These are phyloP conservation scores for Synanthedon formicaeformis DNA, from an alignment of 2,888 invertebrate genomes.

Conservation along the genomic window DNA sequence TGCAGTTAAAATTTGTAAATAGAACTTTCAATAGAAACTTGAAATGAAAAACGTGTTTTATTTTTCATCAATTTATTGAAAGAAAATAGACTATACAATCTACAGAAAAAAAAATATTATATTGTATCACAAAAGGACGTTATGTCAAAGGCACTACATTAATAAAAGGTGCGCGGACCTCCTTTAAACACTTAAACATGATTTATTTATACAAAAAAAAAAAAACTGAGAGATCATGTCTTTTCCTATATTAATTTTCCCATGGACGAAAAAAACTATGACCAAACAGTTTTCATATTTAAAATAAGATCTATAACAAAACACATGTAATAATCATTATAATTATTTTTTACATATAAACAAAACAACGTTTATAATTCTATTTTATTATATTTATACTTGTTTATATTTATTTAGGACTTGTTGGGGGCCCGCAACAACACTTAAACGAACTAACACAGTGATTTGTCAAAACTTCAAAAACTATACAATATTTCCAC, in stretches of 20 bases:
- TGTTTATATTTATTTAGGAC: background rate
- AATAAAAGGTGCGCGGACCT: constrained; percentile 11
- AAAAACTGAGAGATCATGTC: too few species aligned
- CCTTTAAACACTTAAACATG: constrained; percentile 1
- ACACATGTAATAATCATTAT: background rate
- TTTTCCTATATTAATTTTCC: background rate
- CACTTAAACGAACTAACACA: constrained; percentile 36
- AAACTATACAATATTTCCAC: constrained; percentile 47
- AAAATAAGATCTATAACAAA: too few species aligned
- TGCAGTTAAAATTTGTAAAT: too few species aligned
- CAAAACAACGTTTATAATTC: too few species aligned
- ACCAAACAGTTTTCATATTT: too few species aligned
- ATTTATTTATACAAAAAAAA: background rate
- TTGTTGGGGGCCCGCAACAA: background rate
- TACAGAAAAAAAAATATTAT: constrained; percentile 39
- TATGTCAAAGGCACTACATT: constrained; percentile 56
- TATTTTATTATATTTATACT: too few species aligned
- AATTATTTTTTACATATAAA: background rate
- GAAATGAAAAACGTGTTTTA: too few species aligned
- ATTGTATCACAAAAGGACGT: constrained; percentile 67
- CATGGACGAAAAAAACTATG: too few species aligned
- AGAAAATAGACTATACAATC: constrained; percentile 63
- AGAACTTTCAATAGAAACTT: too few species aligned
- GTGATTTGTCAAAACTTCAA: constrained; percentile 61
- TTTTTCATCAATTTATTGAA: constrained; percentile 52